These are phyloP conservation scores for Tupaia tana DNA, from an alignment of 2,113 vertebrate genomes.

Conservation along the genomic window DNA sequence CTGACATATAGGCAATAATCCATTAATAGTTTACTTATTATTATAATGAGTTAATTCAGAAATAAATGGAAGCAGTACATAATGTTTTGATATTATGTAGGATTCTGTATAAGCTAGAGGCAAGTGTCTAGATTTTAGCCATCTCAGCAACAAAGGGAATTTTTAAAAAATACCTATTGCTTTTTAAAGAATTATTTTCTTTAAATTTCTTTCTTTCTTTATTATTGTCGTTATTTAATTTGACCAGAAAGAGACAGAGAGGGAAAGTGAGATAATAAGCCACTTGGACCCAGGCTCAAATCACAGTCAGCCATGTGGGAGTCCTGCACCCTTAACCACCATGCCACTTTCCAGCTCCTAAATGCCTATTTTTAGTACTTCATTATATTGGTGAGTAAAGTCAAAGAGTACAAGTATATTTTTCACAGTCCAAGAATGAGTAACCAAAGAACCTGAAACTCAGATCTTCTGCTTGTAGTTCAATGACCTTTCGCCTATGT, in stretches of 20 bases:
- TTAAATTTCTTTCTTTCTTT: too few relatives aligned
- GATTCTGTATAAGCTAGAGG: not conserved
- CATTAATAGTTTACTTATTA: not conserved
- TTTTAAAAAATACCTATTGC: not conserved
- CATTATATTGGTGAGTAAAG: not conserved
- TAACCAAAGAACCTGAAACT: constrained; percentile 2
- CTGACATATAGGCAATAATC: not conserved
- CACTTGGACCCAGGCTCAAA: too few relatives aligned
- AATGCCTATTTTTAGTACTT: not conserved
- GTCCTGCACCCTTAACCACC: too few relatives aligned
- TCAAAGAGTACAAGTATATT: not conserved
- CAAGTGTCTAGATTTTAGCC: not conserved
- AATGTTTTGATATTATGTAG: not conserved
- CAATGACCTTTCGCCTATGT: not conserved
- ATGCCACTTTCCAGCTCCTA: too few relatives aligned
- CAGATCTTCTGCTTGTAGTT: constrained; percentile 16
- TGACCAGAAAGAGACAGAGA: too few relatives aligned
- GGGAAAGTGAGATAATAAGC: too few relatives aligned
- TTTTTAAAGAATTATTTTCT: too few relatives aligned
- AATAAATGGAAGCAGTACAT: not conserved
- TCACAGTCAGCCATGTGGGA: too few relatives aligned
- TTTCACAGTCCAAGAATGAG: not conserved
- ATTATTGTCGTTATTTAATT: too few relatives aligned
- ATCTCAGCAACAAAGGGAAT: not conserved
- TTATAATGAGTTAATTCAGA: not conserved